phyloP scores from a whole-genome alignment of 2,797 vertebrate genomes.

The Gallinago nigripennis region DNA sequence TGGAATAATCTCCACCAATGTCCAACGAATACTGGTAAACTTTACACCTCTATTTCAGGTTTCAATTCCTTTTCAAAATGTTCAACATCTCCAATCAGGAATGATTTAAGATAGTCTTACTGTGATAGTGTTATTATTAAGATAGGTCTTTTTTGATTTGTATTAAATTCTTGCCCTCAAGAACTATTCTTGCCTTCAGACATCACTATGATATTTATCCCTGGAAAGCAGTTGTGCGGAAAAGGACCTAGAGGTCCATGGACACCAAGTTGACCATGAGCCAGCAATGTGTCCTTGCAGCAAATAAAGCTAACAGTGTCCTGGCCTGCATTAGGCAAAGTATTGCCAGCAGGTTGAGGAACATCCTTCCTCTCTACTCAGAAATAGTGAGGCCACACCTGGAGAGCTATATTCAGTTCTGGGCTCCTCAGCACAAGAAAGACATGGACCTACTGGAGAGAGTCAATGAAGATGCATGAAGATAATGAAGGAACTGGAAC shows the following conservation, averaged over 20 bases:
- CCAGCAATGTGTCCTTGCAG: neutral
- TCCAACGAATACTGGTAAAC: neutral
- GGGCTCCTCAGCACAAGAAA: neutral
- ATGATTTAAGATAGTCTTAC: neutral
- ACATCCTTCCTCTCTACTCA: neutral
- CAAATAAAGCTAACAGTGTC: neutral
- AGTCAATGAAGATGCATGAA: neutral
- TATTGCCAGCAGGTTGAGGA: rapidly evolving
- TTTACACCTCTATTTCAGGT: neutral
- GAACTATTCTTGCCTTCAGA: neutral
- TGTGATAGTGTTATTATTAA: neutral
- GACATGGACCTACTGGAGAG: neutral
- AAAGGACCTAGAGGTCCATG: neutral
- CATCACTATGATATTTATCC: neutral
- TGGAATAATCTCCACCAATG: neutral
- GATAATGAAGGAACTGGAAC: neutral
- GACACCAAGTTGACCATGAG: neutral
- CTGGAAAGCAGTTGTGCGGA: neutral
- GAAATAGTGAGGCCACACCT: neutral
- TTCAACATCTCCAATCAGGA: neutral
- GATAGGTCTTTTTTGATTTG: neutral
- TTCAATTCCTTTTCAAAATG: neutral
- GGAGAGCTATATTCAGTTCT: neutral
- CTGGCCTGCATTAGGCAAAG: neutral
- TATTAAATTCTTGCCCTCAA: neutral